phyloP scores from a whole-genome alignment of 1,140 invertebrate species.

The Fopius arisanus region DNA sequence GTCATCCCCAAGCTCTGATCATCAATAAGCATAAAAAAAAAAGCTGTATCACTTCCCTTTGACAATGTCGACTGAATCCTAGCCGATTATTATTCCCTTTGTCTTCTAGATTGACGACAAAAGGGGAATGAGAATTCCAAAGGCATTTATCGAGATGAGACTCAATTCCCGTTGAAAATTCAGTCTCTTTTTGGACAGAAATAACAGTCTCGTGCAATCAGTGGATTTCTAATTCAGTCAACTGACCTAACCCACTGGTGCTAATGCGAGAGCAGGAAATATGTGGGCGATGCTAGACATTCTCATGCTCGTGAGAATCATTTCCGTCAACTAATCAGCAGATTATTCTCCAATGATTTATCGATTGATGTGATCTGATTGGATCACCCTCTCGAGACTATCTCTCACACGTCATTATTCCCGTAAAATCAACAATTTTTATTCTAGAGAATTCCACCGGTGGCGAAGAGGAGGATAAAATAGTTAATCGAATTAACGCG shows the following conservation, averaged over 20 bases:
- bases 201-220: slow-evolving; percentile 1
- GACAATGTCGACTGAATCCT: not conserved
- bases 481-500: slow-evolving; percentile 52
- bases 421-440: not conserved
- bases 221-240: slow-evolving; percentile 47
- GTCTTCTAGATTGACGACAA: not conserved
- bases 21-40: not conserved
- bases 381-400: too few species aligned
- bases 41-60: not conserved
- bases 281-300: not conserved
- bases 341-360: too few species aligned
- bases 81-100: not conserved
- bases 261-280: slow-evolving; percentile 10
- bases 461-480: slow-evolving; percentile 29
- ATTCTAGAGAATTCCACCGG: slow-evolving; percentile 10
- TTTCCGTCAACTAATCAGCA: not conserved
- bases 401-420: too few species aligned
- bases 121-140: not conserved
- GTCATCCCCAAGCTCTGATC: not conserved
- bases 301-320: not conserved
- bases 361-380: too few species aligned
- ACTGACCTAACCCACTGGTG: slow-evolving; percentile 47
- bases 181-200: too few species aligned
- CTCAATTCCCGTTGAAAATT: not conserved
- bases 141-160: not conserved